Evolutionary conservation across 2,113 vertebrate genomes (phyloP).

Genomic region (Gavialis gangeticus): DNA sequence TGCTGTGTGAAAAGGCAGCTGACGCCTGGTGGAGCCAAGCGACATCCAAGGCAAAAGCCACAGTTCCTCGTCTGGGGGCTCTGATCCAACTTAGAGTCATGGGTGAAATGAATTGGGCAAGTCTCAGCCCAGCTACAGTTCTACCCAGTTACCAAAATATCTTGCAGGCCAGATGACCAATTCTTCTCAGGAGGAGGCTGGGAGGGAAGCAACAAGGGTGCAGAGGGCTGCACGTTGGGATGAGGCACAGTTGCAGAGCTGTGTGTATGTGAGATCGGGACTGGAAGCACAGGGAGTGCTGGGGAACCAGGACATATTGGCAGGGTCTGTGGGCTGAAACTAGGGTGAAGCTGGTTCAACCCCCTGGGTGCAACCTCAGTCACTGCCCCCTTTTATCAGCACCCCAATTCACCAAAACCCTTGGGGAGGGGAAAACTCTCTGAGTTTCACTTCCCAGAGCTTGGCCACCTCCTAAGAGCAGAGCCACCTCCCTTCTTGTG

Average conservation of each 20-base stretch:
- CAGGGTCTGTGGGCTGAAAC: too few relatives aligned
- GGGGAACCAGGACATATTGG: not conserved
- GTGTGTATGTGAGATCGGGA: not conserved
- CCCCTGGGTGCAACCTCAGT: not conserved
- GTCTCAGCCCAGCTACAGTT: not conserved
- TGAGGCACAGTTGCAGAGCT: not conserved
- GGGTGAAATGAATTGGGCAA: accelerated
- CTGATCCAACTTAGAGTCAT: accelerated
- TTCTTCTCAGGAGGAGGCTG: not conserved
- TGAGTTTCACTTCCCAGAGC: not conserved
- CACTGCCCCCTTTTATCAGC: not conserved
- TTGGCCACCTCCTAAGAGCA: not conserved
- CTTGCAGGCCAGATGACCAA: not conserved
- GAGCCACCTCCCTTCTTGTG: not conserved
- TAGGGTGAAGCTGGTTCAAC: not conserved
- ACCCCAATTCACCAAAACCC: not conserved
- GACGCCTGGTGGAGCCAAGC: accelerated
- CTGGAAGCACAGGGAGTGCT: not conserved
- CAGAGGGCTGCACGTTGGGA: not conserved
- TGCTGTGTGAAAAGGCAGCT: not conserved
- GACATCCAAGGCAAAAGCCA: accelerated
- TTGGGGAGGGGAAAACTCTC: not conserved
- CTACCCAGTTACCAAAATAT: not conserved
- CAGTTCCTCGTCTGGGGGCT: accelerated
- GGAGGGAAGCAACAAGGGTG: not conserved